Percentiles rank a stretch among this genome's conserved stretches.
Conservation (phyloP, 2,113 vertebrate genomes). For the Atlantisia rogersi region DNA sequence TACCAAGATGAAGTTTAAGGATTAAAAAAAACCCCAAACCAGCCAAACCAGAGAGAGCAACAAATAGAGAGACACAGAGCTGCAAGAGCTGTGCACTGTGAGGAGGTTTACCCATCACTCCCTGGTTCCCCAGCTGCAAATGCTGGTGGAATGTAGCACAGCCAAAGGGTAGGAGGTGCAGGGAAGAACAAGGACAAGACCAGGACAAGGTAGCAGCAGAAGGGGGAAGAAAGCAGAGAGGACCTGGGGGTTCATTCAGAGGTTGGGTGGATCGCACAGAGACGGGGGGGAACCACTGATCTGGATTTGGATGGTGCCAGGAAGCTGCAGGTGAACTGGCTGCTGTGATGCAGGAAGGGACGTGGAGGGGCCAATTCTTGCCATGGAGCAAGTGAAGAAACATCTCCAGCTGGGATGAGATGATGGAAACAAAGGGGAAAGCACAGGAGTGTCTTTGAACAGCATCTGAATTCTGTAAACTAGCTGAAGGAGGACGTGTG, state of each 20-base stretch:
- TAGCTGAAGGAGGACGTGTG: not conserved
- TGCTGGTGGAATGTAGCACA: not conserved
- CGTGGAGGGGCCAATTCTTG: not conserved
- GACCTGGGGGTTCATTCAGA: not conserved
- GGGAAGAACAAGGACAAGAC: not conserved
- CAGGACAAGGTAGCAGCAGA: not conserved
- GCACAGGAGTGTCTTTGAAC: not conserved
- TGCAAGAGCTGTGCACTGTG: not conserved
- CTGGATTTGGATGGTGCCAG: not conserved
- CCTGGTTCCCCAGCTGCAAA: not conserved
- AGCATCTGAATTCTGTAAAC: not conserved
- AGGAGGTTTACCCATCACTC: not conserved
- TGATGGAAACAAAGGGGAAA: not conserved
- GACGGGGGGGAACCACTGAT: too few species aligned
- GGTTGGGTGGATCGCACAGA: not conserved
- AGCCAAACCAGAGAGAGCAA: not conserved
- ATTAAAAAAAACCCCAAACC: not conserved
- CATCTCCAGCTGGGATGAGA: not conserved
- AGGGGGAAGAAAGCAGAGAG: not conserved
- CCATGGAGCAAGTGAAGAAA: not conserved
- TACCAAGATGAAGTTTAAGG: not conserved
- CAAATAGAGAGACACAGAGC: not conserved
- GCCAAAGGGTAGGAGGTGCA: not conserved
- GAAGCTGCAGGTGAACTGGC: not conserved
- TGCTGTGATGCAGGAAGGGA: not conserved